These are phyloP conservation scores for Neotoma lepida DNA, from an alignment of 2,113 vertebrate genomes.

Conservation along the genomic window DNA sequence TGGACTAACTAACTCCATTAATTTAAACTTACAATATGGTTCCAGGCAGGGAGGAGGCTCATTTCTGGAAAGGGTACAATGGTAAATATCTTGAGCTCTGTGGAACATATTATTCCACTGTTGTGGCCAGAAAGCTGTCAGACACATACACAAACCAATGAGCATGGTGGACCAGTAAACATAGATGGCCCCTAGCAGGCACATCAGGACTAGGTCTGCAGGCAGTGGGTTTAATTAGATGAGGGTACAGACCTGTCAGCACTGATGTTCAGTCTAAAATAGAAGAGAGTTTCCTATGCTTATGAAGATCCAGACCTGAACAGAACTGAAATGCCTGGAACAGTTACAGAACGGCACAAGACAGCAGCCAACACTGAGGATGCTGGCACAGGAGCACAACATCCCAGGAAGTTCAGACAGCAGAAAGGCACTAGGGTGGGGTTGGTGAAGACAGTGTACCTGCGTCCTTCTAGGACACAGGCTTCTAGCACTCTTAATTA, in stretches of 20 bases:
- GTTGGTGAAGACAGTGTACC: not conserved
- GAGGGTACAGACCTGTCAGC: not conserved
- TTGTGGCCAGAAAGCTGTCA: not conserved
- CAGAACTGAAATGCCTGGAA: conserved; percentile 22
- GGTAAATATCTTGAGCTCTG: not conserved
- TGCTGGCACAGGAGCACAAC: not conserved
- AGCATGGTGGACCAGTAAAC: not conserved
- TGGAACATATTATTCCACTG: not conserved
- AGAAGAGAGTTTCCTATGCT: not conserved
- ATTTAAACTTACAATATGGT: conserved; percentile 31
- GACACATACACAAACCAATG: not conserved
- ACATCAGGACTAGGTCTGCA: too few species aligned
- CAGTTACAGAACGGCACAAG: not conserved
- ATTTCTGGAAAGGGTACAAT: not conserved
- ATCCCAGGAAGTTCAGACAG: not conserved
- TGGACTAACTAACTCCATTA: conserved; percentile 22
- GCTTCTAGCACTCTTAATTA: conserved; percentile 52
- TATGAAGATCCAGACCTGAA: not conserved
- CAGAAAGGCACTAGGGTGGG: not conserved
- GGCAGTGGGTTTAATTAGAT: not conserved
- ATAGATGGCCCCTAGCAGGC: not conserved
- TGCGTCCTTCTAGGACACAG: not conserved
- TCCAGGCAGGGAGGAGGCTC: not conserved
- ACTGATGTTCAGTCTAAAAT: not conserved
- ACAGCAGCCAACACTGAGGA: not conserved